Evolutionary conservation across 1,140 invertebrate genomes (phyloP).

Genomic region (Mercenaria mercenaria): DNA sequence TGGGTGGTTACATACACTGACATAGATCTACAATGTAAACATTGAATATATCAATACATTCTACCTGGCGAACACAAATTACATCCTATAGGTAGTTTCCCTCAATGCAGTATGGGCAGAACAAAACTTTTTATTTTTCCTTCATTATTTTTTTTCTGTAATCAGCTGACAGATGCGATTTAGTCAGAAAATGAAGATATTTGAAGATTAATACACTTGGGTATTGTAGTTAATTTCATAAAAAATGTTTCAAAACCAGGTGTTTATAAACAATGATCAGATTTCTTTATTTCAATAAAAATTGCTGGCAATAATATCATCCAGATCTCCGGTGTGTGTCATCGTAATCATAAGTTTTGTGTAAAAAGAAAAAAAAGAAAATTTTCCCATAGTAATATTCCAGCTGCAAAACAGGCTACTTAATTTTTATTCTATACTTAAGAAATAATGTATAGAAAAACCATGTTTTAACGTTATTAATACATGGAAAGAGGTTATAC

Average conservation of each 20-base stretch:
- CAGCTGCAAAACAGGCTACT: no score
- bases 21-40: slow-evolving; percentile 15
- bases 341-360: background rate
- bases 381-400: no score
- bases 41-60: slow-evolving; percentile 16
- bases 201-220: background rate
- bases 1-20: background rate
- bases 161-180: background rate
- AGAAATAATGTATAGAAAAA: no score
- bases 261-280: background rate
- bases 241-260: background rate
- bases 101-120: no score
- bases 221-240: background rate
- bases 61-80: background rate
- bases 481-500: no score
- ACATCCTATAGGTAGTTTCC: background rate
- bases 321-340: background rate
- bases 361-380: background rate
- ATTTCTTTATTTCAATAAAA: background rate
- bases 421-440: no score
- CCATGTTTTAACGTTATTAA: no score
- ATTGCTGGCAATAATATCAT: background rate
- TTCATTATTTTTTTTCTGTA: background rate
- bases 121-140: background rate
- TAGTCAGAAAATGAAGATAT: background rate